Evolutionary conservation across 2,888 invertebrate genomes (phyloP), one percentile per base, ranked within the genome.

Genomic region (Agrotis puta): DNA sequence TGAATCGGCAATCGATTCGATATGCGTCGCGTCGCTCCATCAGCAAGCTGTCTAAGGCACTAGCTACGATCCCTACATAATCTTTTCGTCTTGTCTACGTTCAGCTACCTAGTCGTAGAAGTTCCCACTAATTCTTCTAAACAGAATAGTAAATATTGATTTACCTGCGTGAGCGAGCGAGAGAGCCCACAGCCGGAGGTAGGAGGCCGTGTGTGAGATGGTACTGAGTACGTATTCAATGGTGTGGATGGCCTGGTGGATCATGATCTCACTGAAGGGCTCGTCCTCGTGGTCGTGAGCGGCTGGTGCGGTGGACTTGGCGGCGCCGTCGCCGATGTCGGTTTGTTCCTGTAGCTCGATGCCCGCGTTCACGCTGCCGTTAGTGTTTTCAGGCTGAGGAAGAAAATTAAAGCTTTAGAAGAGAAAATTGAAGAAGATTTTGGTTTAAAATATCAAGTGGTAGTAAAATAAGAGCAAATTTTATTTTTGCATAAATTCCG

Each of bases 191-290:
- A 99, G 96, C 88, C 99, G 98, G 54, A 99, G 97, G 92, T 99
- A 99, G 0, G 99, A 99, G 1, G 99, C 99, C 0, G 99, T 99
- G 91, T 99, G 99, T 0, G 99, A 99, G 83, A 99, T 98, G 73
- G 99, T 99, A 88, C 99, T 99, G 79, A 99, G 97, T 79, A 99
- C 98, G 89, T 98, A 99, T 95, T 99, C 99, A 77, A 99, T 99
- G 2, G 99, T 99, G 94, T 99, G 99, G 87, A 99, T 99, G 22
- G 97, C 98, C 91, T 99, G 99, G 92, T 99, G 98, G 87, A 99
- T 99, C 96, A 98, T 98, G 84, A 99, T 95, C 91, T 99, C 99
- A 81, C 98, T 97, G 94, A 99, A 97, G 2, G 98, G 96, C 84
- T 97, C 98, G 0, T 97, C 97, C 0, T 96, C 96, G 85, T 94